Percentiles rank a stretch among this genome's conserved stretches.
These are phyloP conservation scores for Excalfactoria chinensis DNA, from an alignment of 2,113 vertebrate genomes.

Conservation along the genomic window DNA sequence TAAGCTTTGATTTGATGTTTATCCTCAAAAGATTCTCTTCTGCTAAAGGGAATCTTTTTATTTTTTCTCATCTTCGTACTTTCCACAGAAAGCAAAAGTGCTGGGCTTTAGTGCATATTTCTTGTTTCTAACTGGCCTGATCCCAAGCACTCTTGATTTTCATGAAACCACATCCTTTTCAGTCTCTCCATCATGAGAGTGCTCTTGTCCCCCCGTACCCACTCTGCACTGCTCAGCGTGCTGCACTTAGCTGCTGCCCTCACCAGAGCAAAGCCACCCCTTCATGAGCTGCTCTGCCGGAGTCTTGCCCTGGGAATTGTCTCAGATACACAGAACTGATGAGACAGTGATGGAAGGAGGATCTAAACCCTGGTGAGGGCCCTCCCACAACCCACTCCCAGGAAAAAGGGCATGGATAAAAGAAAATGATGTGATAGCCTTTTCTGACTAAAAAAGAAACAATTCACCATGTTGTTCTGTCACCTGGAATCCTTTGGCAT, in stretches of 20 bases:
- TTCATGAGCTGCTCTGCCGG: background rate
- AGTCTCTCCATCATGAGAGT: slow-evolving; percentile 19
- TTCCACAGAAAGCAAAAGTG: background rate
- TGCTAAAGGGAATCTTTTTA: background rate
- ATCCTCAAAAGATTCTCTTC: background rate
- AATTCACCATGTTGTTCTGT: background rate
- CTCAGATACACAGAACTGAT: background rate
- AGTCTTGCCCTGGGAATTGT: slow-evolving; percentile 1
- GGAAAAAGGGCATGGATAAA: background rate
- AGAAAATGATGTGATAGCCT: background rate
- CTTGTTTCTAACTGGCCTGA: slow-evolving; percentile 4
- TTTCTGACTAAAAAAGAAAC: slow-evolving; percentile 3
- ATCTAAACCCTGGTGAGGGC: background rate
- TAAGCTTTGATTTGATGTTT: background rate
- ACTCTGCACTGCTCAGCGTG: background rate
- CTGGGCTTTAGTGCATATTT: background rate
- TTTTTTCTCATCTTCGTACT: background rate
- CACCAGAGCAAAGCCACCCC: background rate
- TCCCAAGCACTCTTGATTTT: slow-evolving; percentile 41
- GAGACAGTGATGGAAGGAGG: background rate
- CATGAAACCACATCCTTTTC: slow-evolving; percentile 21
- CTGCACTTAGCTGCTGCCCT: slow-evolving; percentile 41
- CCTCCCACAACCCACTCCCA: background rate
- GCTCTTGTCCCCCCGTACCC: slow-evolving; percentile 18
- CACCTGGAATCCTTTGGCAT: background rate